Evolutionary conservation across 2,888 invertebrate species (phyloP).

Genomic region (Eumerus sabulonum): DNA sequence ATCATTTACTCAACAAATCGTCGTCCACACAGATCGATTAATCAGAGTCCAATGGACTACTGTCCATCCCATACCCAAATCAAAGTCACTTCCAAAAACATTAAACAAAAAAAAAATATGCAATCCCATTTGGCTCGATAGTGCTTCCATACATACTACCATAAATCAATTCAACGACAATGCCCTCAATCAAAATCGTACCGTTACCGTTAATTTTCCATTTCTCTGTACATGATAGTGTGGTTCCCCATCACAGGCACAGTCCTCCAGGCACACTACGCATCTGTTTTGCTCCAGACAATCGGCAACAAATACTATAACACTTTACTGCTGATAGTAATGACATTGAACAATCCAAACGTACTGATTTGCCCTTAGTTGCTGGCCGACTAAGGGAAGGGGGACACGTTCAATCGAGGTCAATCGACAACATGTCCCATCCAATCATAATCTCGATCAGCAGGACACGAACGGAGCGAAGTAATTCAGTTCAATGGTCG

Average conservation of each 20-base stretch:
- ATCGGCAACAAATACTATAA: no score
- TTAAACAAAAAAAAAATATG: constrained; percentile 22
- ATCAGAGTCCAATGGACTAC: constrained; percentile 31
- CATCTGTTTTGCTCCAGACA: no score
- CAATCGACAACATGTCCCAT: constrained; percentile 13
- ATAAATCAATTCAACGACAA: constrained; percentile 54
- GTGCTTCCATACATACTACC: background rate
- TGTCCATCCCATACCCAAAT: constrained; percentile 16
- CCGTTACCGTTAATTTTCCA: constrained; percentile 12
- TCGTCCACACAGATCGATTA: constrained; percentile 2
- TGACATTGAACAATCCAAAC: constrained; percentile 31
- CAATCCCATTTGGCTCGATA: constrained; percentile 26
- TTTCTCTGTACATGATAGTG: background rate
- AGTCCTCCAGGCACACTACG: no score
- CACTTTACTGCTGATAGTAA: constrained; percentile 12
- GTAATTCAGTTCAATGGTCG: constrained; percentile 48
- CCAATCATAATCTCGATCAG: constrained; percentile 16
- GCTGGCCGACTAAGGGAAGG: no score
- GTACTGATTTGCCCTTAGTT: background rate
- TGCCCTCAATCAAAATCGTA: constrained; percentile 28
- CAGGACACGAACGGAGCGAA: background rate
- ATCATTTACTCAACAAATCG: constrained; percentile 23
- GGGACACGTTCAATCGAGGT: constrained; percentile 10
- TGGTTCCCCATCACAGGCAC: background rate
- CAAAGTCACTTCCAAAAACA: constrained; percentile 40